A percentile compares a stretch with the other conserved stretches of the same genome.
These are phyloP conservation scores for Ophiodon elongatus DNA, from an alignment of 2,113 vertebrate species.

Conservation along the genomic window DNA sequence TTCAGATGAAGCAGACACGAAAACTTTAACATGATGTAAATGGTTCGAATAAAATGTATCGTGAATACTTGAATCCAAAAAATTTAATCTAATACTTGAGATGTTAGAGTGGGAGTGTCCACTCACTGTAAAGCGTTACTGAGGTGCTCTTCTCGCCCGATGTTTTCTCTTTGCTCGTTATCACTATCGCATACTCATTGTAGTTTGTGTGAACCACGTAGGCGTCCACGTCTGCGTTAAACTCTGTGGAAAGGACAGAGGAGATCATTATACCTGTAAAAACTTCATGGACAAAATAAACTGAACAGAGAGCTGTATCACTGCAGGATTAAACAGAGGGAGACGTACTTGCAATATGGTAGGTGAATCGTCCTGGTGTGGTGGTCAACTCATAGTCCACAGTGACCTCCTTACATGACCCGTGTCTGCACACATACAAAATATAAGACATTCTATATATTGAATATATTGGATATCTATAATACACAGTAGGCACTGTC, in stretches of 20 bases:
- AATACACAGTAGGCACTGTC: neutral
- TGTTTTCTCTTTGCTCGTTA: slow-evolving; percentile 83
- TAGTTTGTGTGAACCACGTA: slow-evolving; percentile 94
- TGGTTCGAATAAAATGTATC: neutral
- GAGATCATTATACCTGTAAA: neutral
- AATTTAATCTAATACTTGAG: neutral
- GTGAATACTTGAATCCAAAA: no score
- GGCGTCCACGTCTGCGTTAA: slow-evolving; percentile 79
- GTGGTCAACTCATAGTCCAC: slow-evolving; percentile 73
- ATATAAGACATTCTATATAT: neutral
- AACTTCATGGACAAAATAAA: neutral
- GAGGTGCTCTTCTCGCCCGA: slow-evolving; percentile 75
- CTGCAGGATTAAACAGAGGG: neutral
- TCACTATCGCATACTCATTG: slow-evolving; percentile 88
- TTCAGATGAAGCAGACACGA: neutral
- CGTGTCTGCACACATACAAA: slow-evolving; percentile 59
- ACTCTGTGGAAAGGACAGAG: slow-evolving; percentile 78
- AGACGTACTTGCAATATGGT: slow-evolving; percentile 71
- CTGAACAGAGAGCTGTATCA: neutral
- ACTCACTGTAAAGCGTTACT: slow-evolving; percentile 89
- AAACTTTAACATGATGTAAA: neutral
- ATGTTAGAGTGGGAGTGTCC: neutral
- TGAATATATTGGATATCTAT: neutral
- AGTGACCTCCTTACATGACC: slow-evolving; percentile 67
- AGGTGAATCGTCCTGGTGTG: slow-evolving; percentile 79